These are phyloP conservation scores for Barbus barbus DNA, from an alignment of 2,113 vertebrate species.

Conservation along the genomic window DNA sequence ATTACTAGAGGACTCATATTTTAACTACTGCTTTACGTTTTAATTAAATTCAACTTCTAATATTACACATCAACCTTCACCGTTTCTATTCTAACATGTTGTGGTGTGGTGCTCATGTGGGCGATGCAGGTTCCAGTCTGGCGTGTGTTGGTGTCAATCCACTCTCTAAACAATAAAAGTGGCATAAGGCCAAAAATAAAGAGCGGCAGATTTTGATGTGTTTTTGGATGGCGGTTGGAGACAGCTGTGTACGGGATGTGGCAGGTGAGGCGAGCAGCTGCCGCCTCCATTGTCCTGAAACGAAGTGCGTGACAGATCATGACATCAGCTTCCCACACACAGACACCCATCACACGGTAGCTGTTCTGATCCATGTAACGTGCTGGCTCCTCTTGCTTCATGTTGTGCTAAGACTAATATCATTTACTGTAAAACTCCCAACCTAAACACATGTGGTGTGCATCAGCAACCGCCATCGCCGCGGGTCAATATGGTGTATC, in stretches of 20 bases:
- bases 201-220: neutral
- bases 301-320: constrained; percentile 69
- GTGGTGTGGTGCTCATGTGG: neutral
- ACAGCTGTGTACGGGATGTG: constrained; percentile 70
- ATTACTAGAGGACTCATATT: no score
- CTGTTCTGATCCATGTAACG: constrained; percentile 71
- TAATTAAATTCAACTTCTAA: neutral
- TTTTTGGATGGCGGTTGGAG: constrained; percentile 54
- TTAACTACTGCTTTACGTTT: neutral
- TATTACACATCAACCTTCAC: neutral
- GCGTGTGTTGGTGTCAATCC: neutral
- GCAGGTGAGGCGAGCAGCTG: constrained; percentile 76
- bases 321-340: constrained; percentile 66
- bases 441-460: constrained; percentile 72
- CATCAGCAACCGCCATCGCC: constrained; percentile 60
- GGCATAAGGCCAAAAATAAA: neutral
- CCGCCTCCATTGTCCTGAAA: constrained; percentile 52
- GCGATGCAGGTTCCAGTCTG: neutral
- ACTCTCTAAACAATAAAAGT: neutral
- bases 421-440: constrained; percentile 66
- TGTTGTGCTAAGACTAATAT: constrained; percentile 67
- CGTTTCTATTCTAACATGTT: neutral
- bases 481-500: constrained; percentile 56
- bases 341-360: constrained; percentile 70
- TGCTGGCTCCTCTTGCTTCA: constrained; percentile 63